Evolutionary conservation across 2,797 vertebrate genomes (phyloP).

Genomic region (Mormyrops attenuatus): DNA sequence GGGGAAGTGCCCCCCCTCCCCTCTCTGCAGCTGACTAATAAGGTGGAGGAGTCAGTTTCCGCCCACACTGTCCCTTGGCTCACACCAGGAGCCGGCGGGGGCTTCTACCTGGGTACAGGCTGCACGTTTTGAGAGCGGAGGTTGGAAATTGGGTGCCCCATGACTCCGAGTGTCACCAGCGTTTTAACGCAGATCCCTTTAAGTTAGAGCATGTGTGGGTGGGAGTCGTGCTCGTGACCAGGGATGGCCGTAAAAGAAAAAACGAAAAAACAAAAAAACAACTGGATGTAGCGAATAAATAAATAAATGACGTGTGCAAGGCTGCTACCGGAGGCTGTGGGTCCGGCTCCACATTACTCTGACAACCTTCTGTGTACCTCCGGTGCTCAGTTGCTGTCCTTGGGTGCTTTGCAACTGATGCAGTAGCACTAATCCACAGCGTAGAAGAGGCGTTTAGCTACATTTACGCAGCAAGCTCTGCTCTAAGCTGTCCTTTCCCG

Average conservation of each 20-base stretch:
- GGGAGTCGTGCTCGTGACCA: neutral
- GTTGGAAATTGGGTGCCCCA: neutral
- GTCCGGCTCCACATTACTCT: neutral
- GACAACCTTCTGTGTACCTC: neutral
- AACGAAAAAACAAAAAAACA: neutral
- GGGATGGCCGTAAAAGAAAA: neutral
- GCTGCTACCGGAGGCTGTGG: neutral
- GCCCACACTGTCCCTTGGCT: neutral
- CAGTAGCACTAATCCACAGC: neutral
- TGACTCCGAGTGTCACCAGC: constrained; percentile 8
- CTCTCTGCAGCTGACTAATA: neutral
- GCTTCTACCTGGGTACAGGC: neutral
- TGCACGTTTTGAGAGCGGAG: neutral
- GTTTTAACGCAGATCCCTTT: constrained; percentile 2
- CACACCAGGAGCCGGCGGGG: neutral
- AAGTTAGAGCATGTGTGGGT: neutral
- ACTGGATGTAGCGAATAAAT: neutral
- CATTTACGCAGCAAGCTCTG: neutral
- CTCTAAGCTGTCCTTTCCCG: neutral
- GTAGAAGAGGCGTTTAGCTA: neutral
- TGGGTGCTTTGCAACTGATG: constrained; percentile 1
- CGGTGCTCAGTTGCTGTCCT: neutral
- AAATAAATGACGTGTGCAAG: neutral
- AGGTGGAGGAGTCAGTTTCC: neutral
- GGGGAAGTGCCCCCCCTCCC: constrained; percentile 42